These are phyloP conservation scores for Pipistrellus kuhlii DNA, from an alignment of 2,797 vertebrate species.

Conservation along the genomic window DNA sequence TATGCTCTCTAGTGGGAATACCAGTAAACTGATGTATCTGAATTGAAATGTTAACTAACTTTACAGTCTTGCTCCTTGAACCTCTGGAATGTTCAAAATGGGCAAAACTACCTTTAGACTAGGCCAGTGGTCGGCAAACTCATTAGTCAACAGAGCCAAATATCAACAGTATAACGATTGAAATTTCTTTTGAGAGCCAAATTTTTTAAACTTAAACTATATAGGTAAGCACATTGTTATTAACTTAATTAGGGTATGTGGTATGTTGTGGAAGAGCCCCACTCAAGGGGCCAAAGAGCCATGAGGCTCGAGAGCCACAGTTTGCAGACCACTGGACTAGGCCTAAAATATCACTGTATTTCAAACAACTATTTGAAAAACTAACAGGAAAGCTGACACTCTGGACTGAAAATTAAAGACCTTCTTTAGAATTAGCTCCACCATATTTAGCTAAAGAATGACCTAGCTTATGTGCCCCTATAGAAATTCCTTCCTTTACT, in stretches of 20 bases:
- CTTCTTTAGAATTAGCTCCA: neutral
- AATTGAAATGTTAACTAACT: conserved; percentile 53
- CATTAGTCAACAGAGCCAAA: too few species aligned
- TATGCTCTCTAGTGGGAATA: neutral
- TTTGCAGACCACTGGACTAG: neutral
- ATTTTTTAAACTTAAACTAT: too few species aligned
- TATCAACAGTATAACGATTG: too few species aligned
- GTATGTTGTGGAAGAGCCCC: too few species aligned
- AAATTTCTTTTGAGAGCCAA: too few species aligned
- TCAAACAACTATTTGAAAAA: neutral
- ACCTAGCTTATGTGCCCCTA: neutral
- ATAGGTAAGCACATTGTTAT: too few species aligned
- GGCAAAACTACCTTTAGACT: neutral
- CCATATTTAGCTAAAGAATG: neutral
- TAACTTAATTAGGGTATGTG: too few species aligned
- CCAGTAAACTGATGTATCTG: neutral
- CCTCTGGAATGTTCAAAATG: neutral
- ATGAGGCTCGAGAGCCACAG: too few species aligned
- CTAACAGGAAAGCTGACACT: neutral
- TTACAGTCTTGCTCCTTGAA: neutral
- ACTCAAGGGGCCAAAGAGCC: too few species aligned
- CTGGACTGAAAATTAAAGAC: neutral
- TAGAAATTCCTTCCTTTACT: neutral
- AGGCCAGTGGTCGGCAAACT: neutral
- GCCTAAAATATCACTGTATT: neutral